A percentile compares a stretch with the other conserved stretches of the same genome.
Evolutionary conservation across 2,797 vertebrate species (phyloP).

Genomic region (Poecilia picta): DNA sequence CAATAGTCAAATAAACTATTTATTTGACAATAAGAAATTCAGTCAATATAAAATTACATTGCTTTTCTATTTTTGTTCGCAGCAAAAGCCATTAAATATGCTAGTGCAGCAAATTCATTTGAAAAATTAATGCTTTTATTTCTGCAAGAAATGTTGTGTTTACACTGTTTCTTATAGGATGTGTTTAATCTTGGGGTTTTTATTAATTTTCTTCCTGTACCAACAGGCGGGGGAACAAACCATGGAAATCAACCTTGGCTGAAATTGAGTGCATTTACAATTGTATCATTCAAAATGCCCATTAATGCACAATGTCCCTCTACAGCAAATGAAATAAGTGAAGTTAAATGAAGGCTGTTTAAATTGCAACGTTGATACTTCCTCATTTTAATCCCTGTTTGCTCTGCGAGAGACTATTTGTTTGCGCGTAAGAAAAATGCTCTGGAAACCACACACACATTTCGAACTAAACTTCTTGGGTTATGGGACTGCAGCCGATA

Average conservation of each 20-base stretch:
- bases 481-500: background rate
- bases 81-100: background rate
- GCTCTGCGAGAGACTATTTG: background rate
- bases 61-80: background rate
- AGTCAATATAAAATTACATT: background rate
- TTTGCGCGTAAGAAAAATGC: background rate
- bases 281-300: background rate
- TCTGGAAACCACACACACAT: background rate
- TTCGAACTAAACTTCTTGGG: background rate
- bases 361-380: background rate
- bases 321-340: background rate
- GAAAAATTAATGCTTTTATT: background rate
- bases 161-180: background rate
- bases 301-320: background rate
- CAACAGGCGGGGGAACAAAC: background rate
- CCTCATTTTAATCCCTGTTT: background rate
- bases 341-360: background rate
- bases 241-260: background rate
- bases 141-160: background rate
- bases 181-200: background rate
- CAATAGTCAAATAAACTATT: background rate
- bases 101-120: background rate
- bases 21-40: background rate
- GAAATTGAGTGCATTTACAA: background rate
- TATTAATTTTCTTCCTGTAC: background rate